phyloP scores from a whole-genome alignment of 2,797 vertebrate species.

The Mormyrus hasselquistii region DNA sequence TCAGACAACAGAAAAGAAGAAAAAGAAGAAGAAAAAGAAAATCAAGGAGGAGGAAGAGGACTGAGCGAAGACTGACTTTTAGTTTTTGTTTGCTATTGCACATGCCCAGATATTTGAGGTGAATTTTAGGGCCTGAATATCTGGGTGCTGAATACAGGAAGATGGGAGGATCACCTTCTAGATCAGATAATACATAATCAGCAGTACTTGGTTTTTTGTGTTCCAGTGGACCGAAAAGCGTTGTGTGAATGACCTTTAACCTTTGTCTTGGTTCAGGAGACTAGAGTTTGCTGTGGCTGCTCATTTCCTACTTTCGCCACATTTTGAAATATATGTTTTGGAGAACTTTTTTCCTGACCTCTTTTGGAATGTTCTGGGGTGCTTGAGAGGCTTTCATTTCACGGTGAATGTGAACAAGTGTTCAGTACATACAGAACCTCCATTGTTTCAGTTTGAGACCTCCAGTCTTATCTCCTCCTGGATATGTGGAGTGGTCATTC shows the following conservation, averaged over 20 bases:
- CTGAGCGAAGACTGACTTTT: slow-evolving; percentile 15
- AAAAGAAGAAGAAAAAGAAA: slow-evolving; percentile 76
- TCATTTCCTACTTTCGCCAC: too few relatives aligned
- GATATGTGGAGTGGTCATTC: background rate
- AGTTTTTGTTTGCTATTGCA: slow-evolving; percentile 27
- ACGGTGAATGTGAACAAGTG: background rate
- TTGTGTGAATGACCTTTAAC: background rate
- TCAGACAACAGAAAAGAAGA: slow-evolving; percentile 66
- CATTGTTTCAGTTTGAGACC: background rate
- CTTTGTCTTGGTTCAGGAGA: background rate
- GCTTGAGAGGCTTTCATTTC: background rate
- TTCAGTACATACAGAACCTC: background rate
- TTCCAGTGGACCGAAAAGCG: background rate
- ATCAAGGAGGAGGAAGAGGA: slow-evolving; percentile 41
- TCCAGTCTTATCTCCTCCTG: background rate
- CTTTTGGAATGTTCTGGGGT: background rate
- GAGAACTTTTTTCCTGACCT: background rate
- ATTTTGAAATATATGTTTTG: background rate
- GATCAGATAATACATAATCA: background rate
- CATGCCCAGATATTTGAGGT: slow-evolving; percentile 7
- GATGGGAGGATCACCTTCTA: background rate
- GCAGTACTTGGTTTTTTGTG: background rate
- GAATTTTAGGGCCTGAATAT: background rate
- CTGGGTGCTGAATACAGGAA: background rate
- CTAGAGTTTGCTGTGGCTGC: background rate